Percentiles rank a stretch among this genome's conserved stretches.
These are phyloP conservation scores for Portunus trituberculatus DNA, from an alignment of 1,140 invertebrate genomes.

Conservation along the genomic window DNA sequence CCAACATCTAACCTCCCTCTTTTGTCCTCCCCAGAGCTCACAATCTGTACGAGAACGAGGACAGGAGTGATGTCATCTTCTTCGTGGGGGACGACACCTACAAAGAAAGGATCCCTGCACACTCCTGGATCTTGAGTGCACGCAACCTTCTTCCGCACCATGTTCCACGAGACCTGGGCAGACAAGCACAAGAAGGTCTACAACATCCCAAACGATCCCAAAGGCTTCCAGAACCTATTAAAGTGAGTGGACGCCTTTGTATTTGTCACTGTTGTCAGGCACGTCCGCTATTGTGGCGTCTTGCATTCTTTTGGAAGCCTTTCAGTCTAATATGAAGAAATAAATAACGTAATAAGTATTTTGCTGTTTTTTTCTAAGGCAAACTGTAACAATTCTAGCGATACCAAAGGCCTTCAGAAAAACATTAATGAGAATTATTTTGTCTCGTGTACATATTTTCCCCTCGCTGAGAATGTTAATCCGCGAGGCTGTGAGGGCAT, in stretches of 20 bases:
- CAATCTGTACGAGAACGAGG: conserved; percentile 82
- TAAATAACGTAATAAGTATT: too few species aligned
- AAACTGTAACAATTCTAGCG: too few species aligned
- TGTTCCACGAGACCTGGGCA: conserved; percentile 81
- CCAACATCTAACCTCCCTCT: neutral
- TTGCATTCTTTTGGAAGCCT: too few species aligned
- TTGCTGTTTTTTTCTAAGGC: too few species aligned
- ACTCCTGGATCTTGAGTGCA: conserved; percentile 84
- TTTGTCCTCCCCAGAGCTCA: conserved; percentile 77
- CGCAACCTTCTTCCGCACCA: conserved; percentile 85
- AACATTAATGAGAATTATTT: too few species aligned
- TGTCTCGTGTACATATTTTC: too few species aligned
- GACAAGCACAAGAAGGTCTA: conserved; percentile 61
- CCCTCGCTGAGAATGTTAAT: too few species aligned
- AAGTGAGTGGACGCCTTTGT: conserved; percentile 48
- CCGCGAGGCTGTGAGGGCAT: too few species aligned
- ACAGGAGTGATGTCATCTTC: conserved; percentile 85
- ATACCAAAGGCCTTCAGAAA: too few species aligned
- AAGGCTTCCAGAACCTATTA: conserved; percentile 73
- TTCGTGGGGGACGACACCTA: conserved; percentile 84
- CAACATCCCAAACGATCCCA: conserved; percentile 73
- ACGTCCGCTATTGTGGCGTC: too few species aligned
- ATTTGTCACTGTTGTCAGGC: too few species aligned
- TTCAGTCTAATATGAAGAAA: too few species aligned
- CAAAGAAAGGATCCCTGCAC: conserved; percentile 85